Evolutionary conservation across 2,797 vertebrate genomes (phyloP).

Genomic region (Gorsachius magnificus): DNA sequence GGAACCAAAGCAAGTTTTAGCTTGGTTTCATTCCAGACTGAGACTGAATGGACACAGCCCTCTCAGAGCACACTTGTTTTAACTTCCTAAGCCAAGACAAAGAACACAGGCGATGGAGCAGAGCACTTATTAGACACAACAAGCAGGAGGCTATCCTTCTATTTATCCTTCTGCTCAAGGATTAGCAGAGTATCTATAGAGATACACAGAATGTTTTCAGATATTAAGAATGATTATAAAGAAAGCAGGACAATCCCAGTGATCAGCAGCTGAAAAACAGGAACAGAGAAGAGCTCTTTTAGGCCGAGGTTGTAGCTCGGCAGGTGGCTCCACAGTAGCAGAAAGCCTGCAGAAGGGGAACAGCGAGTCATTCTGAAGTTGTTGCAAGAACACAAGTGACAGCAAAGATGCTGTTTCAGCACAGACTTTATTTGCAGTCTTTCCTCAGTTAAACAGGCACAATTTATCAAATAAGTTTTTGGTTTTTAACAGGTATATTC

Average conservation of each 20-base stretch:
- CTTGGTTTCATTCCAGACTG: background rate
- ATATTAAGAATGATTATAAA: background rate
- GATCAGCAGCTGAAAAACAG: background rate
- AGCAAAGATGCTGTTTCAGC: background rate
- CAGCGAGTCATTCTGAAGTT: background rate
- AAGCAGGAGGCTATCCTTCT: background rate
- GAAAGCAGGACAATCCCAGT: background rate
- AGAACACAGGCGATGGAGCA: accelerated
- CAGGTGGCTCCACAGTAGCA: background rate
- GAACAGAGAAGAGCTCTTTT: background rate
- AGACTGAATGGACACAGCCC: background rate
- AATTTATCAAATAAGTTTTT: background rate
- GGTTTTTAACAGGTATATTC: background rate
- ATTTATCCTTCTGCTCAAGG: background rate
- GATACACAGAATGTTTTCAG: background rate
- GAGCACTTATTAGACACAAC: background rate
- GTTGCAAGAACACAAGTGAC: background rate
- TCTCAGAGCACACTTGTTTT: background rate
- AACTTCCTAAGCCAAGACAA: background rate
- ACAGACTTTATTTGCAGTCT: background rate
- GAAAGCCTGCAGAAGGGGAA: background rate
- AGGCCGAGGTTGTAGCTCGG: accelerated
- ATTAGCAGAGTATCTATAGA: background rate
- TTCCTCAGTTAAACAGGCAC: background rate
- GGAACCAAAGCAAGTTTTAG: background rate